These are phyloP conservation scores for Rhagonycha fulva DNA, from an alignment of 2,888 invertebrate species.

Conservation along the genomic window DNA sequence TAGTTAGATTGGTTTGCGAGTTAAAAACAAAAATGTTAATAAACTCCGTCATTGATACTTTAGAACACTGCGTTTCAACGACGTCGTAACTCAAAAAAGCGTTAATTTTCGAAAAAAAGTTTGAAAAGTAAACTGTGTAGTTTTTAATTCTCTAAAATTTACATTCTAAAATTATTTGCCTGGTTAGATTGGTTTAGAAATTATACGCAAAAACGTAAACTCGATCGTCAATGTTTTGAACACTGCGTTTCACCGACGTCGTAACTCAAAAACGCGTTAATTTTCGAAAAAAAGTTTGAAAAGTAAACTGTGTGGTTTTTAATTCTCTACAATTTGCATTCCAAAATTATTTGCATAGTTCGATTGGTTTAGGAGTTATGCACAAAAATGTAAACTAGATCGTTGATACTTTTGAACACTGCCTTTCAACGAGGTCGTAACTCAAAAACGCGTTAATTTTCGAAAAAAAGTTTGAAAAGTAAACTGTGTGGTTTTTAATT, in stretches of 20 bases:
- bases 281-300: not conserved
- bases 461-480: not conserved
- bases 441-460: too few relatives aligned
- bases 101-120: too few relatives aligned
- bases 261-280: too few relatives aligned
- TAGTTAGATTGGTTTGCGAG: not conserved
- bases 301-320: not conserved
- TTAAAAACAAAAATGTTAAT: not conserved
- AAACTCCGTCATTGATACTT: too few relatives aligned
- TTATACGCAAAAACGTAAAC: not conserved
- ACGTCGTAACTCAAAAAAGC: too few relatives aligned
- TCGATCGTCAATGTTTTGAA: too few relatives aligned
- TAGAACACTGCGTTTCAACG: too few relatives aligned
- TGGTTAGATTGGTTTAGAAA: not conserved
- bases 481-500: not conserved
- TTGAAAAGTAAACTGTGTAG: not conserved
- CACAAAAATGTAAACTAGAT: too few relatives aligned
- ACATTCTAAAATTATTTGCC: not conserved
- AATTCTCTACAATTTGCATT: not conserved
- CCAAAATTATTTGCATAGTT: not conserved
- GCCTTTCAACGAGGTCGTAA: too few relatives aligned
- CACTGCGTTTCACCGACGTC: too few relatives aligned
- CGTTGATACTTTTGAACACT: too few relatives aligned
- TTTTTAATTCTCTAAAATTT: not conserved
- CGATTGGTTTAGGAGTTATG: not conserved